Conservation (phyloP, 1,140 invertebrate species). For the Drosophila kikkawai region DNA sequence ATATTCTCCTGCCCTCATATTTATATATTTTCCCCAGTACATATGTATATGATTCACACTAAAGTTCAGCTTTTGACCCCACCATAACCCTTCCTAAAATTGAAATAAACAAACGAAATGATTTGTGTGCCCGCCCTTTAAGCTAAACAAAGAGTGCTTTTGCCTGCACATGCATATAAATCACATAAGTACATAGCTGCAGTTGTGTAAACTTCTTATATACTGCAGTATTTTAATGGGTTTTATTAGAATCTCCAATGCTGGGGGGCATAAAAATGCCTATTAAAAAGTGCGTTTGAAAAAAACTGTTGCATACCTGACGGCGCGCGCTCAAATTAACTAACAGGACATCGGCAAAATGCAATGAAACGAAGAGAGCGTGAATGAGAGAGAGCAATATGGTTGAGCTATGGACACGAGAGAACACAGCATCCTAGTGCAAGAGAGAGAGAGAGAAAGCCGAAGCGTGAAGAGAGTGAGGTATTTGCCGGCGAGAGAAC, state of each 20-base stretch:
- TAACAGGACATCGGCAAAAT: slow-evolving; percentile 29
- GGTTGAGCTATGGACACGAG: neutral
- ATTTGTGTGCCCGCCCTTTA: slow-evolving; percentile 35
- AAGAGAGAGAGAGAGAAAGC: slow-evolving; percentile 15
- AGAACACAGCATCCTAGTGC: slow-evolving; percentile 19
- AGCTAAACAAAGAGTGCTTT: slow-evolving; percentile 34
- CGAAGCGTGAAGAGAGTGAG: slow-evolving; percentile 8
- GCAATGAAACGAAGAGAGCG: slow-evolving; percentile 11
- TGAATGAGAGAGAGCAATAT: neutral
- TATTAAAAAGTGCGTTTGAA: slow-evolving; percentile 70
- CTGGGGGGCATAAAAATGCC: slow-evolving; percentile 35
- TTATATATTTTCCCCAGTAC: neutral
- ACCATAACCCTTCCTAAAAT: neutral
- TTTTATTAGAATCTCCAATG: slow-evolving; percentile 64
- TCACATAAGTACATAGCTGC: slow-evolving; percentile 17
- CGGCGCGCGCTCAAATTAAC: slow-evolving; percentile 69
- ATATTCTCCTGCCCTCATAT: neutral
- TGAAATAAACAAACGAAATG: slow-evolving; percentile 25
- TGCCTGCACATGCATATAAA: slow-evolving; percentile 22
- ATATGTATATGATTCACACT: slow-evolving; percentile 2
- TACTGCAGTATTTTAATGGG: slow-evolving; percentile 61
- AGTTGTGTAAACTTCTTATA: slow-evolving; percentile 32
- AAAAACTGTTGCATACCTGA: slow-evolving; percentile 80
- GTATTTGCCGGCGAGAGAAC: slow-evolving; percentile 46
- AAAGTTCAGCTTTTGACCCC: slow-evolving; percentile 8